phyloP scores from a whole-genome alignment of 2,113 vertebrate species.

The Sceloporus tristichus region DNA sequence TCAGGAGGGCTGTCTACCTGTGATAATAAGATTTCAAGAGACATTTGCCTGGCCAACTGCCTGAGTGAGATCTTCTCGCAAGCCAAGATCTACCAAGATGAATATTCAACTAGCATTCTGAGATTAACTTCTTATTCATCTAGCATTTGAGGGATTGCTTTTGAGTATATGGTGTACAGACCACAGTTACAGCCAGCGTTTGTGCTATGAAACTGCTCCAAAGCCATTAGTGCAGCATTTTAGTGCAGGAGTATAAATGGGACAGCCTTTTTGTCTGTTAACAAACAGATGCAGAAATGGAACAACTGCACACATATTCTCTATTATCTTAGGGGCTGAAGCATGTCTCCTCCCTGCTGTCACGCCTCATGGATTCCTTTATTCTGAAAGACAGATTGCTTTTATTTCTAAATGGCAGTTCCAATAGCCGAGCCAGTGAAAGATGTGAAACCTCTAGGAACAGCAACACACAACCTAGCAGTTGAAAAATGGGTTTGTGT shows the following conservation, averaged over 20 bases:
- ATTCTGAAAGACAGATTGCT: neutral
- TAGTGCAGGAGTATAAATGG: neutral
- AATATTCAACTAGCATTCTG: neutral
- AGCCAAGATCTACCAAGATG: neutral
- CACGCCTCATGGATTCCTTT: neutral
- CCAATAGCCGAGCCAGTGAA: neutral
- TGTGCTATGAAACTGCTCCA: neutral
- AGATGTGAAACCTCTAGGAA: conserved; percentile 3
- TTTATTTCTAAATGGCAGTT: neutral
- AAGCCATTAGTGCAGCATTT: neutral
- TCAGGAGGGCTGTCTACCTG: neutral
- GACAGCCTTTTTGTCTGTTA: neutral
- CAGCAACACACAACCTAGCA: neutral
- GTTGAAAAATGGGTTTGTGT: neutral
- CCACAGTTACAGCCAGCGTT: too few species aligned
- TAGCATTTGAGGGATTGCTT: neutral
- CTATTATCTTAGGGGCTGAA: neutral
- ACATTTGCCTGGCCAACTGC: too few species aligned
- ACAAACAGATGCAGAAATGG: neutral
- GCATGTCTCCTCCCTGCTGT: neutral
- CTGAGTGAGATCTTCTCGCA: neutral
- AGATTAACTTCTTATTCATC: neutral
- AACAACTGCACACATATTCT: neutral
- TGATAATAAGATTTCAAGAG: neutral
- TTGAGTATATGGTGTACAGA: neutral